Conservation (phyloP, 30 jellyfish, hydroid and myxozoan genomes). For the Hydra vulgaris region DNA sequence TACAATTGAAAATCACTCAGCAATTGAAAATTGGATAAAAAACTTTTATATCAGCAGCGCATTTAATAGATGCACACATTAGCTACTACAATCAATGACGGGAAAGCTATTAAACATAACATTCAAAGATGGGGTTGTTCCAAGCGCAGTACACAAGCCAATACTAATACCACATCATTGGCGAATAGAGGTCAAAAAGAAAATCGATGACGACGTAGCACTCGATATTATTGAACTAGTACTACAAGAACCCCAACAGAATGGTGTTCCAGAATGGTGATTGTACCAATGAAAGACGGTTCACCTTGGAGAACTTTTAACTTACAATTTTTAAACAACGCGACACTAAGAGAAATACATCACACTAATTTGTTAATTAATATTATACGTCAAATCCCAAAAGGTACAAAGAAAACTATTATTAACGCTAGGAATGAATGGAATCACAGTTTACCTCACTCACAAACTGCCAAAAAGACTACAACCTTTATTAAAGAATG, state of each 20-base stretch:
- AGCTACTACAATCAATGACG: no score
- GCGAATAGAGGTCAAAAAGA: conserved; percentile 26
- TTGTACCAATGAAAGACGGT: conserved; percentile 26
- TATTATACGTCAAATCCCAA: conserved; percentile 23
- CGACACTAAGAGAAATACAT: conserved; percentile 53
- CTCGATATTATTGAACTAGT: conserved; percentile 39
- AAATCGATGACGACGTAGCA: conserved; percentile 23
- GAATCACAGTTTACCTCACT: no score
- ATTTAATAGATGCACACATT: no score
- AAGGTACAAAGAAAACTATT: conserved; percentile 35
- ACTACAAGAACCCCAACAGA: no score
- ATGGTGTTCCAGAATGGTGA: no score
- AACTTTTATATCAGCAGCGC: no score
- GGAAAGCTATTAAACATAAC: no score
- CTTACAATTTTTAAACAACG: conserved; percentile 31
- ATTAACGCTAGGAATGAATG: conserved; percentile 63
- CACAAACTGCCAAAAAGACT: no score
- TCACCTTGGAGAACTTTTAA: conserved; percentile 44
- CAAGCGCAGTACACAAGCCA: no score
- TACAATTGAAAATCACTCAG: no score
- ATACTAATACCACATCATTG: conserved; percentile 39
- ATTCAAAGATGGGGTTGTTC: no score
- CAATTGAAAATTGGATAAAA: no score
- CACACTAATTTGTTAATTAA: conserved; percentile 46
- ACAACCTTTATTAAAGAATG: conserved; percentile 46